phyloP scores from a whole-genome alignment of 2,888 invertebrate species.

The Drosophila lacicola region DNA sequence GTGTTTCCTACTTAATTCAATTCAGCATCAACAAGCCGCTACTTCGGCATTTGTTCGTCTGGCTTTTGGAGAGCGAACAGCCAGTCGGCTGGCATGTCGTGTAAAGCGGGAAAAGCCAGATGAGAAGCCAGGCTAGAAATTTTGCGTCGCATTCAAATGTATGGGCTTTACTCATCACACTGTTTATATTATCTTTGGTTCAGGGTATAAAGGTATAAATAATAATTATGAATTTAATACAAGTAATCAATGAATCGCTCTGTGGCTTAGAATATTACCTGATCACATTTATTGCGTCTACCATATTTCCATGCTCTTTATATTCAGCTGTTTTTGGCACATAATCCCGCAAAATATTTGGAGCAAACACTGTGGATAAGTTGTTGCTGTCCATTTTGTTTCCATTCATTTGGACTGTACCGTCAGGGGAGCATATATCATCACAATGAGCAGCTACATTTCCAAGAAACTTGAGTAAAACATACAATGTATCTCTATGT shows the following conservation, averaged over 20 bases:
- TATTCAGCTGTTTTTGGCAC: constrained; percentile 46
- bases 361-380: constrained; percentile 96
- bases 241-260: no score
- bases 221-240: not conserved
- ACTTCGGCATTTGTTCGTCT: no score
- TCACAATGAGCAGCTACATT: constrained; percentile 85
- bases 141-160: no score
- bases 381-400: constrained; percentile 98
- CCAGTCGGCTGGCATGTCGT: no score
- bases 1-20: no score
- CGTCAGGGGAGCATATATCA: constrained; percentile 71
- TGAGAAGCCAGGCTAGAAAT: no score
- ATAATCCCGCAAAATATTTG: constrained; percentile 92
- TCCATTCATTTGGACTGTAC: constrained; percentile 85
- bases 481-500: constrained; percentile 93
- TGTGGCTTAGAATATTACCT: constrained; percentile 83
- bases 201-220: not conserved
- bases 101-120: no score
- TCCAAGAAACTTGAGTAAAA: constrained; percentile 92
- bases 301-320: constrained; percentile 87
- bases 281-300: constrained; percentile 95
- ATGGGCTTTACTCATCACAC: no score
- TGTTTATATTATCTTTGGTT: no score
- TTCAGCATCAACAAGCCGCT: no score
- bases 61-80: no score